These are phyloP conservation scores for Dendrocincla fuliginosa DNA, from an alignment of 2,797 vertebrate genomes.

Conservation along the genomic window DNA sequence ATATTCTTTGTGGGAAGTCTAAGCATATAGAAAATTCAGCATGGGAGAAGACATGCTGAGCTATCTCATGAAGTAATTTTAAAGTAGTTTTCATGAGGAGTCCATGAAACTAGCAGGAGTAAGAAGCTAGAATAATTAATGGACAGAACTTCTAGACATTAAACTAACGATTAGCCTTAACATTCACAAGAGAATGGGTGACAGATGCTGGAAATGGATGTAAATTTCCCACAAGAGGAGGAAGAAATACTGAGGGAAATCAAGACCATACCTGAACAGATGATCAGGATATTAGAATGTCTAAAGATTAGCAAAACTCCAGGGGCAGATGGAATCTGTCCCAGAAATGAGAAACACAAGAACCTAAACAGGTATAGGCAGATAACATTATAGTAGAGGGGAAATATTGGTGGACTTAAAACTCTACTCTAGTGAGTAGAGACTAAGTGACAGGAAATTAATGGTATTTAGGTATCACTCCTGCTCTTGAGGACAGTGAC, in stretches of 20 bases:
- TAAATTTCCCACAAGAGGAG: constrained; percentile 44
- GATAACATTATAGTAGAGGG: neutral
- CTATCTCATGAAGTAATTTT: constrained; percentile 24
- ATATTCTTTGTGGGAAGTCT: neutral
- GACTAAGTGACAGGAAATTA: neutral
- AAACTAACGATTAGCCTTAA: constrained; percentile 63
- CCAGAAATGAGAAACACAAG: neutral
- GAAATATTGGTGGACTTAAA: neutral
- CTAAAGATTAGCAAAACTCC: constrained; percentile 26
- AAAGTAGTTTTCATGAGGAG: neutral
- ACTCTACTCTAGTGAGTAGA: neutral
- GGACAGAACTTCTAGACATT: constrained; percentile 26
- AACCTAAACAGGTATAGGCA: neutral
- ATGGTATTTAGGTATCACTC: neutral
- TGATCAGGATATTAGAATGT: constrained; percentile 58
- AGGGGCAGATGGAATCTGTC: constrained; percentile 12
- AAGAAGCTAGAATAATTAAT: constrained; percentile 39
- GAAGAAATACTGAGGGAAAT: constrained; percentile 59
- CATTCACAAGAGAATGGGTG: constrained; percentile 48
- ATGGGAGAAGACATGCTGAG: neutral
- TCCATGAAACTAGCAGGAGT: constrained; percentile 9
- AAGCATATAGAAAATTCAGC: neutral
- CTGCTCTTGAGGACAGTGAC: neutral
- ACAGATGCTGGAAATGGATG: constrained; percentile 61
- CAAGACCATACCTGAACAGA: constrained; percentile 47